Evolutionary conservation across 2,888 invertebrate species (phyloP), one percentile per base, ranked within the genome.

Genomic region (Parnassius apollo): DNA sequence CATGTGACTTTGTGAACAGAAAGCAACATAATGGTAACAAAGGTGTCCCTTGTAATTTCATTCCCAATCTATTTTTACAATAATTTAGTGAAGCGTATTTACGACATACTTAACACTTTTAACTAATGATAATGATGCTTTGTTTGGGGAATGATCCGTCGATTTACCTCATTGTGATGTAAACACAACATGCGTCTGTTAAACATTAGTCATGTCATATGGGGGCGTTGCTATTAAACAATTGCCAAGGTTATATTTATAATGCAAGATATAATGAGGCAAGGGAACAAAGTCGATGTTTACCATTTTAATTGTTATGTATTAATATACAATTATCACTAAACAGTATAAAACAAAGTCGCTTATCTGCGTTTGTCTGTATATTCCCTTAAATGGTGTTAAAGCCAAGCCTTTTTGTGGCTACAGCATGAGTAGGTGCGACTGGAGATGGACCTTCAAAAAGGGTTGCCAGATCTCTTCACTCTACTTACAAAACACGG

Each of bases 61-160:
- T 11, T 11, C 10, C 2, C 11, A 44, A 11, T 11, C 44, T 49
- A 49, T 13, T 2, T 11, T 49, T 13, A 49, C 13, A 2, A 49
- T 49, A 13, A 49, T n/a, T 48, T 13, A 13, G 9, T 8, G 49
- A 49, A 2, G 18, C n/a, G 13, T 54, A 13, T 55, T n/a, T 10
- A 18, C 18, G 49, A 49, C 11, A 49, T 48, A 57, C 42, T 59
- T 8, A 50, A 61, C 56, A 45, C 51, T 35, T 49, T 50, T 61
- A 54, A 49, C 62, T 35, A 44, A 58, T 58, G 54, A 18, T 58
- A 62, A 62, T 62, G 54, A 7, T 42, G n/a, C 49, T 52, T 54
- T 62, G 62, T 62, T 62, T 58, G 48, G 58, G 58, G 57, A 62
- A 62, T 35, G 62, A 58, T 62, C 62, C 57, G 50, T 48, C 58